Conservation (phyloP, 2,888 invertebrate genomes). For the Melangyna quadrimaculata region DNA sequence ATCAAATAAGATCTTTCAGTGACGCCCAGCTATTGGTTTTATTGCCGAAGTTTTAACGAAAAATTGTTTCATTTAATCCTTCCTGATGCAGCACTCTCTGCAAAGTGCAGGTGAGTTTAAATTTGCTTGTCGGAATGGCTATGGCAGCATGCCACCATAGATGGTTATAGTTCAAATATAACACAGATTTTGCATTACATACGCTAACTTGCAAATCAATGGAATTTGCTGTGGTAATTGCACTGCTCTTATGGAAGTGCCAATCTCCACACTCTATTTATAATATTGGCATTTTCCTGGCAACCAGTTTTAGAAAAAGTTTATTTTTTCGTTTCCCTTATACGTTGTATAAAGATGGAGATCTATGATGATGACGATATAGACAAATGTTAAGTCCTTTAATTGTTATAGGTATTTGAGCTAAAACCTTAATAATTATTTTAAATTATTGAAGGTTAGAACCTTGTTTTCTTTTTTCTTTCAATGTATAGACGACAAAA, state of each 20-base stretch:
- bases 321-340: neutral
- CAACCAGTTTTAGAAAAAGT: conserved; percentile 22
- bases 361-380: neutral
- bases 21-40: conserved; percentile 43
- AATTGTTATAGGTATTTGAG: too few relatives aligned
- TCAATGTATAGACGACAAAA: too few relatives aligned
- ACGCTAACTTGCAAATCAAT: conserved; percentile 61
- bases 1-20: conserved; percentile 51
- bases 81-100: conserved; percentile 8
- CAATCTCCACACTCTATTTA: conserved; percentile 45
- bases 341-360: neutral
- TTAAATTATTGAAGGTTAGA: too few relatives aligned
- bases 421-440: too few relatives aligned
- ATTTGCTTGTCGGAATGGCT: neutral
- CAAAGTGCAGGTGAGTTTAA: neutral
- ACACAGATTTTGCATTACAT: conserved; percentile 49
- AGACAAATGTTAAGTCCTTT: neutral
- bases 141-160: neutral
- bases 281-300: conserved; percentile 12
- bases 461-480: too few relatives aligned
- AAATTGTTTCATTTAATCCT: conserved; percentile 26
- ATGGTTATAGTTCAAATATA: conserved; percentile 41
- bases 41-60: conserved; percentile 27
- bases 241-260: conserved; percentile 24
- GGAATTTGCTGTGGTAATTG: conserved; percentile 43